These are phyloP conservation scores for Poeciliopsis paucimaculata DNA, from an alignment of 2,797 vertebrate genomes.

Conservation along the genomic window DNA sequence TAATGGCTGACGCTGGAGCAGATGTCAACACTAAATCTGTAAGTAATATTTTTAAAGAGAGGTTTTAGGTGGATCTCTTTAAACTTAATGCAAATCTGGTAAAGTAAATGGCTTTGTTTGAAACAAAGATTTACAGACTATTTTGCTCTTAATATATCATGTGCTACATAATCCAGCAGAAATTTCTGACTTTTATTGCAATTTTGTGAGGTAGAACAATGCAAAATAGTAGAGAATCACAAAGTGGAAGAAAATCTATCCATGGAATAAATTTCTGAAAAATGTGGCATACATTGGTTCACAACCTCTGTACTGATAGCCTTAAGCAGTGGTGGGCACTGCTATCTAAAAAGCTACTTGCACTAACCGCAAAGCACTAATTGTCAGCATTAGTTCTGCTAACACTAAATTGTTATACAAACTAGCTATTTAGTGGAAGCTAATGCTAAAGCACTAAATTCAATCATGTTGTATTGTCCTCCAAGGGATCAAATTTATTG, in stretches of 20 bases:
- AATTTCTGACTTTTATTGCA: not conserved
- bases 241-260: not conserved
- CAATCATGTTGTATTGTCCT: no score
- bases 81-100: not conserved
- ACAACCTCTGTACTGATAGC: not conserved
- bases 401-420: no score
- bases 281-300: not conserved
- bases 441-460: no score
- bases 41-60: conserved; percentile 39
- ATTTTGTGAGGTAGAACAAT: not conserved
- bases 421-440: no score
- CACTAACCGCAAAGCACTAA: no score
- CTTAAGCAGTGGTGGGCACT: not conserved
- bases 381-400: no score
- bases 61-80: conserved; percentile 1
- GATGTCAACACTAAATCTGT: conserved; percentile 85
- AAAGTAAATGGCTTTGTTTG: not conserved
- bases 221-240: not conserved
- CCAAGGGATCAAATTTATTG: no score
- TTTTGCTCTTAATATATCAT: not conserved
- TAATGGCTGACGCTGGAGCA: conserved; percentile 77
- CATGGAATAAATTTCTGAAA: not conserved
- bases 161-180: not conserved
- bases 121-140: not conserved
- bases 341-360: no score